Base-by-base conservation (phyloP, 2,113 vertebrate genomes). In the Pelobates fuscus region DNA sequence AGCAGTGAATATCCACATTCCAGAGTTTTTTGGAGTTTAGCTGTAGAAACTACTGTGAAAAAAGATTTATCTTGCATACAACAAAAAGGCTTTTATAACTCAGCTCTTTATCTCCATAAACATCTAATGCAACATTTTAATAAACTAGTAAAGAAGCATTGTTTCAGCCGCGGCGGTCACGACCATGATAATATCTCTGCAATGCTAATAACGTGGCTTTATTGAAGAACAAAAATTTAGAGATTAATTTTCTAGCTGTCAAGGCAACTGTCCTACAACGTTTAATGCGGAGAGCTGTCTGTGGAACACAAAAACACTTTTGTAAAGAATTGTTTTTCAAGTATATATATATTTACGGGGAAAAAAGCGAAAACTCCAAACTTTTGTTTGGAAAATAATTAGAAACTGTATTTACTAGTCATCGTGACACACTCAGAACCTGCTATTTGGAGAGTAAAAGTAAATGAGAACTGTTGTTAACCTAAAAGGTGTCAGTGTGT, bases 1-100 rank as follows among this genome's bases (percentile, higher is more conserved):
- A 68, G 67, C 73, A 41, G 41, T 61, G 73, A 55, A 32, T 54
- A 60, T 43, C 60, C 29, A 58, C 55, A 68, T 74, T 68, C 73
- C 73, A 76, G 64, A 63, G 55, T 58, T 76, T 29, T 43, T 41
- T 25, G 29, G 32, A 7, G 20, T 65, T 60, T 76, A 76, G 67
- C 26, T 44, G 30, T 67, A 57, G 32, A 75, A 2, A 67, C 41
- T 21, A 21, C 63, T 46, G 63, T 59, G 62, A 54, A 76, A 41
- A 63, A 49, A 37, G 7, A 43, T 20, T 59, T 75, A 59, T 52
- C 72, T 60, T 41, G 17, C 59, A 10, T 44, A n/a, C 18, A 59
- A 66, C 32, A 74, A 43, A 58, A n/a, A 17, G 29, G 57, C 3
- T 2, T 74, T 63, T 60, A 27, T 59, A 24, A 17, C 44, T 11